Base-by-base conservation (phyloP, 2,113 vertebrate genomes). In the Pluvianellus socialis region DNA sequence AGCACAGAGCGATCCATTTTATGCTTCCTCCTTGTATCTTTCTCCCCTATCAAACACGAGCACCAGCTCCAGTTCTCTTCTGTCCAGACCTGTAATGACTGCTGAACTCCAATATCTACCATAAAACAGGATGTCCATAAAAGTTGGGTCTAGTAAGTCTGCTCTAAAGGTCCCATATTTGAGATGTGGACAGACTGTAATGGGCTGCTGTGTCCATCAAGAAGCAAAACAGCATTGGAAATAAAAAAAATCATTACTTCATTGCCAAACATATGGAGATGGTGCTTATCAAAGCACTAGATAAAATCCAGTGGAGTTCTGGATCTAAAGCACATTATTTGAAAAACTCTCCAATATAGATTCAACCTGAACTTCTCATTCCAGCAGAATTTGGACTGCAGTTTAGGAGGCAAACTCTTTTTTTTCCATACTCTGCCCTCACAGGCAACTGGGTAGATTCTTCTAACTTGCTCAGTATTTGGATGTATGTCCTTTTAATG, bases 131-230 rank as follows among this genome's bases (percentile, higher is more conserved):
- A 71, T 19, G 12, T 21, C n/a, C 35, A 50, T 12, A 50, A 12
- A 84, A 87, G 30, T 9, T 75, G 9, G 30, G 8, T 66, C 63
- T 61, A 71, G 26, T 44, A 61, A 56, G 9, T 27, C 33, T 79
- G 20, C 33, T 76, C 62, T 68, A 61, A 65, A 72, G 14, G 30
- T 42, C 26, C 40, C n/a, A n/a, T 6, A 22, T 33, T 33, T 67
- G 42, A 77, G 44, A 81, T 33, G 10, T 40, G 38, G 72, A 70
- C 67, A 70, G 93, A 88, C 23, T 67, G 72, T 58, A 90, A 76
- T 9, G 18, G 90, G 30, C 3, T 0, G 0, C 32, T 70, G 19
- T 23, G 32, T 66, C n/a, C 67, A 59, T 55, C 55, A 77, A 62
- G 53, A 14, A 90, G 47, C 8, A 14, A 11, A 92, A 86, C 21